Percentiles rank a stretch among this genome's conserved stretches.
These are phyloP conservation scores for Chrysolina haemoptera DNA, from an alignment of 2,888 invertebrate genomes.

Conservation along the genomic window DNA sequence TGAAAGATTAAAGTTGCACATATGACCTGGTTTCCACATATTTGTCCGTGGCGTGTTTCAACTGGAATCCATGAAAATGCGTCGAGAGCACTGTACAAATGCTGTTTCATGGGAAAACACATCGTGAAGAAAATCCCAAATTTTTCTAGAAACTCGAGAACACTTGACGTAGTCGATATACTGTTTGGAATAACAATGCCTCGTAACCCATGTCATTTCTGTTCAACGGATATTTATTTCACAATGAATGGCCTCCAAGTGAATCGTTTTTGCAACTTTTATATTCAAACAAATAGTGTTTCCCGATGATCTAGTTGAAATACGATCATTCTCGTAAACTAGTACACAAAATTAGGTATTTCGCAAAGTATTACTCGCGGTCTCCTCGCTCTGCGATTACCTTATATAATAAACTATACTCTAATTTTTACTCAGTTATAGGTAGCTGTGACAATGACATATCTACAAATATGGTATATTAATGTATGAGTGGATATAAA, in stretches of 20 bases:
- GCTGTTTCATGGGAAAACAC: slow-evolving; percentile 10
- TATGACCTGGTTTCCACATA: background rate
- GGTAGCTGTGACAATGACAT: no score
- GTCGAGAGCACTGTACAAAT: background rate
- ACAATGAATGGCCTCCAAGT: background rate
- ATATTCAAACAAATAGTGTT: no score
- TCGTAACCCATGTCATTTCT: background rate
- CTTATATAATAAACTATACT: no score
- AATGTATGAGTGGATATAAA: no score
- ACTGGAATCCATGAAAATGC: background rate
- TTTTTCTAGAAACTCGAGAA: background rate
- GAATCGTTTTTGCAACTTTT: background rate
- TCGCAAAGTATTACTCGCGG: no score
- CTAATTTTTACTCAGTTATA: no score
- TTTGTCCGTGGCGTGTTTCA: background rate
- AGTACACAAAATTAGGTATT: no score
- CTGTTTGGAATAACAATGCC: background rate
- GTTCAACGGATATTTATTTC: background rate
- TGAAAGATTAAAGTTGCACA: background rate
- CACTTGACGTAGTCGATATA: background rate
- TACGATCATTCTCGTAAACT: no score
- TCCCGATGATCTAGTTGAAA: no score
- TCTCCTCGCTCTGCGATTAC: no score
- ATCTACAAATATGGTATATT: no score
- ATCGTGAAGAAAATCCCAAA: background rate